A percentile compares a stretch with the other conserved stretches of the same genome.
phyloP scores from a whole-genome alignment of 2,113 vertebrate species.

The Mus musculus region GRCm39 chr10:105663001-105663500 shows the following conservation, averaged over 20 bases:
- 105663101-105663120: too few species aligned
- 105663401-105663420: not conserved
- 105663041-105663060: too few species aligned
- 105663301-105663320: not conserved
- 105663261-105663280: not conserved
- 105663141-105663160: too few species aligned
- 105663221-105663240: not conserved
- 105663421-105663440: not conserved
- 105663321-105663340: not conserved
- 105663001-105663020: too few species aligned
- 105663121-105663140: too few species aligned
- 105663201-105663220: not conserved
- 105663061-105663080: too few species aligned
- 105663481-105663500: not conserved
- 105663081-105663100: too few species aligned
- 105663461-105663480: not conserved
- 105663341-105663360: not conserved
- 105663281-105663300: not conserved
- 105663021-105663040: too few species aligned
- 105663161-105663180: not conserved
- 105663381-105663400: not conserved
- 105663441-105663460: not conserved
- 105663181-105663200: not conserved
- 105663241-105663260: not conserved
- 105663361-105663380: not conserved